Conservation (phyloP, 64 coral and sea anemone genomes). For the Pocillopora damicornis region DNA sequence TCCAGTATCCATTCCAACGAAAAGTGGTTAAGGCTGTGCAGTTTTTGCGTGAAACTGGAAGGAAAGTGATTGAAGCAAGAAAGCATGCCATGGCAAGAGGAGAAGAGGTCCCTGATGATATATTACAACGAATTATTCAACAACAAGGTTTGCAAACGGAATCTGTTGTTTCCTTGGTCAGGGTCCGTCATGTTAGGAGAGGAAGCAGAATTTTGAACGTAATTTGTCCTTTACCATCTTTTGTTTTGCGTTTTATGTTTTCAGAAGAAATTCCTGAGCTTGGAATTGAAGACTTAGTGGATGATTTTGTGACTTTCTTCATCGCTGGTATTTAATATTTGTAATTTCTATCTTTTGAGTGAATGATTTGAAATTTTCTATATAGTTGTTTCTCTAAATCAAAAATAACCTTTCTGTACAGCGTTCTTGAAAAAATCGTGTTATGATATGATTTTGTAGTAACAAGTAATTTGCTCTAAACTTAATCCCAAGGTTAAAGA, state of each 20-base stretch:
- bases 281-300: slow-evolving; percentile 51
- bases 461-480: too few species aligned
- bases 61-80: slow-evolving; percentile 53
- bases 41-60: slow-evolving; percentile 61
- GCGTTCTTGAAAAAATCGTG: too few species aligned
- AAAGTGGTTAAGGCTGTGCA: slow-evolving; percentile 11
- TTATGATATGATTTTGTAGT: too few species aligned
- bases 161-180: too few species aligned
- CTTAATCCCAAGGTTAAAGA: too few species aligned
- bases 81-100: slow-evolving; percentile 36
- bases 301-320: slow-evolving; percentile 69
- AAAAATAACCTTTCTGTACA: too few species aligned
- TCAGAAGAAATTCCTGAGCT: slow-evolving; percentile 38
- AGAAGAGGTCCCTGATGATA: slow-evolving; percentile 60
- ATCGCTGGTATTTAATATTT: slow-evolving; percentile 32
- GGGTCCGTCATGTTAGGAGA: too few species aligned
- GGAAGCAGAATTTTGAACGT: too few species aligned
- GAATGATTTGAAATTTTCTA: background rate
- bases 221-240: too few species aligned
- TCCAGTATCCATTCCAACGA: background rate
- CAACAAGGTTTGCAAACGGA: background rate
- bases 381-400: too few species aligned
- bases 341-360: background rate
- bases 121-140: slow-evolving; percentile 35
- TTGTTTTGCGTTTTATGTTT: background rate